A percentile compares a stretch with the other conserved stretches of the same genome.
phyloP scores from a whole-genome alignment of 2,113 vertebrate species.

The Illadopsis cleaveri region DNA sequence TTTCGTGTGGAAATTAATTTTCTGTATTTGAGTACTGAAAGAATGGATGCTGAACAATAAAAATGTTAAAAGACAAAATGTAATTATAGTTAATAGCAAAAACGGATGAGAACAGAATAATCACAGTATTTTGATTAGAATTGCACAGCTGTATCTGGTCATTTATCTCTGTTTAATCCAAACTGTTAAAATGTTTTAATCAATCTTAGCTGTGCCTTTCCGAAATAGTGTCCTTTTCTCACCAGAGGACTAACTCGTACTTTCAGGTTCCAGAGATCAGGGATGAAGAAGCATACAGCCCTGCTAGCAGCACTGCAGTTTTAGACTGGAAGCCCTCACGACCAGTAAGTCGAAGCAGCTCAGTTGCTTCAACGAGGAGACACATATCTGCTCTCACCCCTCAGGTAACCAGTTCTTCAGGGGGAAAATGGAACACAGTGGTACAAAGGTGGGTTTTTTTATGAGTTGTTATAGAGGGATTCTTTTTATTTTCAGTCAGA shows the following conservation, averaged over 20 bases:
- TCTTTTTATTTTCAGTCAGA: conserved; percentile 61
- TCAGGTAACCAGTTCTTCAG: conserved; percentile 72
- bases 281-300: conserved; percentile 80
- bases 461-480: background rate
- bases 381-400: conserved; percentile 81
- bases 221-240: background rate
- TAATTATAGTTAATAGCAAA: background rate
- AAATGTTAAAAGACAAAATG: background rate
- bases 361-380: conserved; percentile 70
- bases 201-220: background rate
- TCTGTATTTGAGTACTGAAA: background rate
- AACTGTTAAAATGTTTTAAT: background rate
- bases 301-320: conserved; percentile 70
- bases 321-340: conserved; percentile 78
- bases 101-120: background rate
- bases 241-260: background rate
- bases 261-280: conserved; percentile 81
- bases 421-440: background rate
- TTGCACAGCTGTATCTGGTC: background rate
- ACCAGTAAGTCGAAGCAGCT: conserved; percentile 56
- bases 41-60: background rate
- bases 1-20: background rate
- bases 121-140: background rate
- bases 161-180: background rate
- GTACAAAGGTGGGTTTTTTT: background rate